Evolutionary conservation across 2,113 vertebrate genomes (phyloP).

Genomic region (Xiphophorus maculatus): DNA sequence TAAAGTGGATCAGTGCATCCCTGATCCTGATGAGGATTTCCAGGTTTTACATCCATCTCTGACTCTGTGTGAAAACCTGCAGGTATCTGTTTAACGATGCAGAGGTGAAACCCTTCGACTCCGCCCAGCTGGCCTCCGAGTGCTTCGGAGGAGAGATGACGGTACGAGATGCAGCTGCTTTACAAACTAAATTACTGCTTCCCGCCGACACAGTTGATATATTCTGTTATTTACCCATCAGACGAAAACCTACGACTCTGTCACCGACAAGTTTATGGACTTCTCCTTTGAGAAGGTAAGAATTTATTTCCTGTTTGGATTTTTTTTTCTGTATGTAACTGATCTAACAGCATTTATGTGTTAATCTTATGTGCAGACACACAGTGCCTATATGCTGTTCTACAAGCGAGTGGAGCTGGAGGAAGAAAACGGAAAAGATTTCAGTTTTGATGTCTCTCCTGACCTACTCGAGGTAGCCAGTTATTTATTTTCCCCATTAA

Average conservation of each 20-base stretch:
- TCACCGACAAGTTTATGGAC: slow-evolving; percentile 99
- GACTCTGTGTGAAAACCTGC: slow-evolving; percentile 4
- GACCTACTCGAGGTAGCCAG: slow-evolving; percentile 91
- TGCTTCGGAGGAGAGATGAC: slow-evolving; percentile 99
- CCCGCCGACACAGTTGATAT: background rate
- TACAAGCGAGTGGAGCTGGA: slow-evolving; percentile 97
- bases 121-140: slow-evolving; percentile 95
- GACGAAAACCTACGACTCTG: slow-evolving; percentile 99
- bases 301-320: background rate
- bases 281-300: slow-evolving; percentile 99
- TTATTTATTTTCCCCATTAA: accelerated
- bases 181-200: background rate
- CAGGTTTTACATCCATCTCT: background rate
- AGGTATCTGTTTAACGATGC: slow-evolving; percentile 99
- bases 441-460: slow-evolving; percentile 96
- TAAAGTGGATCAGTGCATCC: no score
- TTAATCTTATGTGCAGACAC: slow-evolving; percentile 82
- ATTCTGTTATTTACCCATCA: slow-evolving; percentile 65
- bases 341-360: background rate
- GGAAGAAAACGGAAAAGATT: slow-evolving; percentile 95
- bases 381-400: slow-evolving; percentile 99
- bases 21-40: background rate
- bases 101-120: slow-evolving; percentile 98
- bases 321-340: background rate
- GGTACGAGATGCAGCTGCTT: slow-evolving; percentile 69